phyloP scores from a whole-genome alignment of 2,797 vertebrate species.

The Brachyrhaphis roseni region DNA sequence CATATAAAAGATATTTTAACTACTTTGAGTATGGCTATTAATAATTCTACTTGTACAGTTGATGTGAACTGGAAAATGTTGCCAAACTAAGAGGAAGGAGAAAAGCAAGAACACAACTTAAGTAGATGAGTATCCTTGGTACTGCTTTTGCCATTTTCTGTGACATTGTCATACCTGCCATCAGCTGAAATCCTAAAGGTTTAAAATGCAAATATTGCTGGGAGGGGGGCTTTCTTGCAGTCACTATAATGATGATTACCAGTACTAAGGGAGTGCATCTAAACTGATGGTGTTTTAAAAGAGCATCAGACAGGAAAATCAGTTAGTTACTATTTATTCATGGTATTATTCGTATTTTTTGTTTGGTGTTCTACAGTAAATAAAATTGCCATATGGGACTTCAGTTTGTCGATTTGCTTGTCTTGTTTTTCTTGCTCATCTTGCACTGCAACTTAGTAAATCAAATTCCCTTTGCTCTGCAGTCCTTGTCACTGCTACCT shows the following conservation, averaged over 20 bases:
- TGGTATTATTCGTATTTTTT: conserved; percentile 9
- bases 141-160: neutral
- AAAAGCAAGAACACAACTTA: conserved; percentile 8
- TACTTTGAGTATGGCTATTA: conserved; percentile 13
- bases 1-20: neutral
- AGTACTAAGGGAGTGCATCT: neutral
- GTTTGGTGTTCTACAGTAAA: neutral
- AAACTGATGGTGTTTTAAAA: conserved; percentile 3
- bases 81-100: conserved; percentile 15
- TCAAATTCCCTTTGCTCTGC: conserved; percentile 22
- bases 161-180: conserved; percentile 19
- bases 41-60: conserved; percentile 31
- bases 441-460: conserved; percentile 5
- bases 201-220: conserved; percentile 16
- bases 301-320: conserved; percentile 11
- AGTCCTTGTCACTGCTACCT: conserved; percentile 33
- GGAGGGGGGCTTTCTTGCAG: conserved; percentile 6
- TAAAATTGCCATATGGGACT: neutral
- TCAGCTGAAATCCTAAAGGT: conserved; percentile 21
- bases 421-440: conserved; percentile 12
- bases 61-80: neutral
- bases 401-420: neutral
- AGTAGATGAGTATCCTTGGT: neutral
- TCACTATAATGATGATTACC: conserved; percentile 8
- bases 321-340: neutral